phyloP scores from a whole-genome alignment of 2,888 invertebrate genomes.

The Molorchus minor region DNA sequence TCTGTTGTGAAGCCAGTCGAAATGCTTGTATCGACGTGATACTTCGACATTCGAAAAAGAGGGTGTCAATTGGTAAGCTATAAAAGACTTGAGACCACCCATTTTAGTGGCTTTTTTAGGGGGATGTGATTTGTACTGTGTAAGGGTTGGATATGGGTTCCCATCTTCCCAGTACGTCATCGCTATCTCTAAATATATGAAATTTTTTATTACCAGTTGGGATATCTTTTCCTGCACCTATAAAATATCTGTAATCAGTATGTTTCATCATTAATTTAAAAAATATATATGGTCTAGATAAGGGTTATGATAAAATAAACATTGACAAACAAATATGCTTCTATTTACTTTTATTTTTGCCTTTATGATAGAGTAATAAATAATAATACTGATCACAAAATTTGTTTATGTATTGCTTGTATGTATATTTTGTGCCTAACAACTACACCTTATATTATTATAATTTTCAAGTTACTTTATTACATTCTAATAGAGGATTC shows the following conservation, averaged over 20 bases:
- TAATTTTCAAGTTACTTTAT: too few species aligned
- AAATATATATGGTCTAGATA: not conserved
- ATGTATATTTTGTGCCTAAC: too few species aligned
- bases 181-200: constrained; percentile 71
- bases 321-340: constrained; percentile 12
- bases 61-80: constrained; percentile 95
- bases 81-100: constrained; percentile 96
- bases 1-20: constrained; percentile 98
- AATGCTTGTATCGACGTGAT: constrained; percentile 95
- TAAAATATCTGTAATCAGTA: constrained; percentile 27
- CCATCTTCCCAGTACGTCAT: constrained; percentile 82
- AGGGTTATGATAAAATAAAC: not conserved
- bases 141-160: constrained; percentile 76
- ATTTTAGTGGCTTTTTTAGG: constrained; percentile 98
- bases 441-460: too few species aligned
- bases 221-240: constrained; percentile 72
- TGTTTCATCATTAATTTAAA: too few species aligned
- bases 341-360: too few species aligned
- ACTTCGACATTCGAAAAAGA: constrained; percentile 95
- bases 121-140: constrained; percentile 86
- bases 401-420: too few species aligned
- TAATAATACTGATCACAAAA: too few species aligned
- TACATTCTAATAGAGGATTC: too few species aligned
- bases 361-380: too few species aligned
- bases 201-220: constrained; percentile 62